Evolutionary conservation across 2,888 invertebrate species (phyloP), one percentile per base, ranked within the genome.

Genomic region (Phytoseiulus persimilis): DNA sequence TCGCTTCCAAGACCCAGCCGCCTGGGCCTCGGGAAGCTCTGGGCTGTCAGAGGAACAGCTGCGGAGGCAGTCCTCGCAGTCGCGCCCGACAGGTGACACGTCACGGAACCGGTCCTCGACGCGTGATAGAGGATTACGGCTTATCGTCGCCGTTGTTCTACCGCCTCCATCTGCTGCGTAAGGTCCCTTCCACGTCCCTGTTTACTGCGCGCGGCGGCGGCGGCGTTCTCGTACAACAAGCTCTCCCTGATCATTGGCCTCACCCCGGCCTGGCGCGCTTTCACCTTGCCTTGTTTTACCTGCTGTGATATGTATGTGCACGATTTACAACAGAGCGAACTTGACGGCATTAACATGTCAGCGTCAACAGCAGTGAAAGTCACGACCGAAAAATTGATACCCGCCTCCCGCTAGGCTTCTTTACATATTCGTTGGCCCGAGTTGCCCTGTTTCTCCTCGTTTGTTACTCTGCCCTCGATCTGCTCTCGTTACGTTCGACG

Each of bases 51-150:
- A 65, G 65, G 65, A 65, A 65, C 65, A 65, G 65, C 65, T 65
- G 65, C 18, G 18, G 28, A 28, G 28, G 65, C 65, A 65, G 65
- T 65, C 9, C 23, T 28, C 65, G 65, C 65, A 28, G 65, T 65
- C 1, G 65, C 18, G 65, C 65, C 65, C 65, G 65, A 65, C 65
- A 65, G 65, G 65, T 18, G 65, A 65, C 65, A 65, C 65, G 65
- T 65, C 65, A 65, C 65, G 65, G 65, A 65, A 65, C 65, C 65
- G 65, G 65, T 65, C 65, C 65, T 65, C 65, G 18, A 28, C 18
- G 65, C 65, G 65, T 65, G 65, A 65, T 65, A 65, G 65, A 65
- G 65, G 65, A 65, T 65, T 65, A 65, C 65, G 65, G 65, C 65
- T 65, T 65, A 65, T 65, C 65, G 65, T 65, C 65, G 18, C 18